These are phyloP conservation scores for Crocodylus rhombifer DNA, from an alignment of 2,797 vertebrate genomes.

Conservation along the genomic window DNA sequence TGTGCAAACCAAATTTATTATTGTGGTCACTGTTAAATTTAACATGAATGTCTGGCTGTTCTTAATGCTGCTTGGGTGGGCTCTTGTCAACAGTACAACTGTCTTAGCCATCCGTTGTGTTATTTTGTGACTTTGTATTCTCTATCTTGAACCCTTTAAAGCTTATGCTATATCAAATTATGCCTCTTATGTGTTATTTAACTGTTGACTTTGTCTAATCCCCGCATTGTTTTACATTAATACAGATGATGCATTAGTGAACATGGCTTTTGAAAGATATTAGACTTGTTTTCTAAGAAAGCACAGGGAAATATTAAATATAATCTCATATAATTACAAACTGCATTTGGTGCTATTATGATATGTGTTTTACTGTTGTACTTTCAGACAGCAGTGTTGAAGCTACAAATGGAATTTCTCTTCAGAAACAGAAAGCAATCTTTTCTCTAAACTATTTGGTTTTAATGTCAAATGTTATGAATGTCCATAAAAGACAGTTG, in stretches of 20 bases:
- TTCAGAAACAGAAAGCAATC: background rate
- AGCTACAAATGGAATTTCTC: slow-evolving; percentile 28
- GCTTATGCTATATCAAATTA: background rate
- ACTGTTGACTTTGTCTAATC: slow-evolving; percentile 24
- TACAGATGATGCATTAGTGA: background rate
- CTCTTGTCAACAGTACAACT: slow-evolving; percentile 66
- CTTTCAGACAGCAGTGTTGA: background rate
- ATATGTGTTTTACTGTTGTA: background rate
- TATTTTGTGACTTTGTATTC: slow-evolving; percentile 44
- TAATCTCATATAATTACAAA: background rate
- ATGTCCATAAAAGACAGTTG: slow-evolving; percentile 3
- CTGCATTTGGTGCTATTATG: background rate
- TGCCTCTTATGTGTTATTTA: slow-evolving; percentile 29
- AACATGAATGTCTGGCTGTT: slow-evolving; percentile 60
- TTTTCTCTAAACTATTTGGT: background rate
- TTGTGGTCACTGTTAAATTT: slow-evolving; percentile 79
- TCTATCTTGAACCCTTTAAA: background rate
- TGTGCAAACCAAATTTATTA: slow-evolving; percentile 67
- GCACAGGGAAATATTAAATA: background rate
- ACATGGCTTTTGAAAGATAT: background rate
- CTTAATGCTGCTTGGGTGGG: slow-evolving; percentile 83
- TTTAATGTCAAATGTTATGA: slow-evolving; percentile 20
- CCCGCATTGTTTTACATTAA: slow-evolving; percentile 19
- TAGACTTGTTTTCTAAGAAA: background rate
- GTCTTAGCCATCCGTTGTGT: slow-evolving; percentile 21